Percentiles rank a stretch among this genome's conserved stretches.
These are phyloP conservation scores for Oncorhynchus clarkii DNA, from an alignment of 2,113 vertebrate species.

Conservation along the genomic window DNA sequence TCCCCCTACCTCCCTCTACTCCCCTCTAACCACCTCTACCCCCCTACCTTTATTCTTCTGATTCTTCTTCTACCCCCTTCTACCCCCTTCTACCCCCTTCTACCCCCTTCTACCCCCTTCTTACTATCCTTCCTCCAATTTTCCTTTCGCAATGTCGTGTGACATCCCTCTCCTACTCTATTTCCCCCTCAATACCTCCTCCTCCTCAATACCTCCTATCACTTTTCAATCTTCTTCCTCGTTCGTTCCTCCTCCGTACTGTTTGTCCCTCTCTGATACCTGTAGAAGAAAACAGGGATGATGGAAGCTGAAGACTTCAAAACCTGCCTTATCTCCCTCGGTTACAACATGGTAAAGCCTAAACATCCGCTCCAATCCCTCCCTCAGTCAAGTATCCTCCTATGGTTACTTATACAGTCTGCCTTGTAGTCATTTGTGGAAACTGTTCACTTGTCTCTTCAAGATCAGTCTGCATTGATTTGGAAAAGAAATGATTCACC, in stretches of 20 bases:
- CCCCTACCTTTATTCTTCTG: too few species aligned
- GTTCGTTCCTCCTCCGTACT: constrained; percentile 31
- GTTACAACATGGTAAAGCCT: constrained; percentile 86
- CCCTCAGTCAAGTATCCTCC: constrained; percentile 33
- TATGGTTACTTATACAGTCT: constrained; percentile 6
- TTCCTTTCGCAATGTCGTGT: too few species aligned
- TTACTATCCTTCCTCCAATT: too few species aligned
- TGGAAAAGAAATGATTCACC: not conserved
- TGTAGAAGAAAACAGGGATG: constrained; percentile 99
- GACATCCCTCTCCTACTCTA: too few species aligned
- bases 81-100: too few species aligned
- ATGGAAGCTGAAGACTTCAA: constrained; percentile 99
- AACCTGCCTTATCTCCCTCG: constrained; percentile 99
- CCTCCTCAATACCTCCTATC: not conserved
- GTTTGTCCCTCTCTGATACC: constrained; percentile 54
- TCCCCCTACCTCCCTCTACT: too few species aligned
- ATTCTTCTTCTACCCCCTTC: too few species aligned
- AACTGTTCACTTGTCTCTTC: not conserved
- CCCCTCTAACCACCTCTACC: not conserved
- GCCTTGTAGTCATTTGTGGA: too few species aligned
- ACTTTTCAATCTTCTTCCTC: constrained; percentile 33
- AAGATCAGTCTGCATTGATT: not conserved
- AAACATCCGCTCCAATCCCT: constrained; percentile 24
- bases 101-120: too few species aligned
- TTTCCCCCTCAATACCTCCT: not conserved